Evolutionary conservation across 2,113 vertebrate species (phyloP).

Genomic region (Sander vitreus): DNA sequence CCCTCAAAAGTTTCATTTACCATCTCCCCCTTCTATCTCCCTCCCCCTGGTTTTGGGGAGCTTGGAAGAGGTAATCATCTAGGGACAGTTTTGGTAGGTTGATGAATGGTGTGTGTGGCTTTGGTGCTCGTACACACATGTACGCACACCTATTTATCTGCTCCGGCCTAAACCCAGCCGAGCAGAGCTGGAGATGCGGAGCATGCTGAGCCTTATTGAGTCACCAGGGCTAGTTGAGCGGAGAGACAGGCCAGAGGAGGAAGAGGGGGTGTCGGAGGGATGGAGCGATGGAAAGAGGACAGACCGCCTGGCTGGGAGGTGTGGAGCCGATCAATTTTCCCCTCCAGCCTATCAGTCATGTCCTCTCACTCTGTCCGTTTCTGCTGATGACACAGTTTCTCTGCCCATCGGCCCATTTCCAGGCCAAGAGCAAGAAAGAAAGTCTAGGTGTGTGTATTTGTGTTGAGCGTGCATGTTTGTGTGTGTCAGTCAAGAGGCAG

Average conservation of each 20-base stretch:
- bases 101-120: conserved; percentile 98
- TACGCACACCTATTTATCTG: conserved; percentile 91
- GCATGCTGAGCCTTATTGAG: conserved; percentile 89
- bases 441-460: conserved; percentile 57
- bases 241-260: conserved; percentile 57
- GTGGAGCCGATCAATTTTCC: conserved; percentile 82
- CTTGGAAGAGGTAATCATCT: conserved; percentile 99
- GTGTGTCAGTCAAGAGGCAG: conserved; percentile 55
- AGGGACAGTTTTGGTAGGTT: conserved; percentile 95
- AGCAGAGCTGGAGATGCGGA: conserved; percentile 89
- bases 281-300: conserved; percentile 65
- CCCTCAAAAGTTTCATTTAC: conserved; percentile 99
- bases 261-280: conserved; percentile 18
- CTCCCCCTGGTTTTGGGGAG: conserved; percentile 90
- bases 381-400: conserved; percentile 84
- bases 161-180: conserved; percentile 92
- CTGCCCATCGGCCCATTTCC: conserved; percentile 81
- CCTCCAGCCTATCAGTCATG: conserved; percentile 83
- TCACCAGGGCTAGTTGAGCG: conserved; percentile 85
- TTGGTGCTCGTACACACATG: conserved; percentile 86
- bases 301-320: conserved; percentile 65
- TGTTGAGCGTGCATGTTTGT: conserved; percentile 41
- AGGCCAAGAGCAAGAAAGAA: conserved; percentile 59
- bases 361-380: conserved; percentile 79
- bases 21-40: conserved; percentile 82